Conservation (phyloP, 2,113 vertebrate genomes). For the Illadopsis cleaveri region DNA sequence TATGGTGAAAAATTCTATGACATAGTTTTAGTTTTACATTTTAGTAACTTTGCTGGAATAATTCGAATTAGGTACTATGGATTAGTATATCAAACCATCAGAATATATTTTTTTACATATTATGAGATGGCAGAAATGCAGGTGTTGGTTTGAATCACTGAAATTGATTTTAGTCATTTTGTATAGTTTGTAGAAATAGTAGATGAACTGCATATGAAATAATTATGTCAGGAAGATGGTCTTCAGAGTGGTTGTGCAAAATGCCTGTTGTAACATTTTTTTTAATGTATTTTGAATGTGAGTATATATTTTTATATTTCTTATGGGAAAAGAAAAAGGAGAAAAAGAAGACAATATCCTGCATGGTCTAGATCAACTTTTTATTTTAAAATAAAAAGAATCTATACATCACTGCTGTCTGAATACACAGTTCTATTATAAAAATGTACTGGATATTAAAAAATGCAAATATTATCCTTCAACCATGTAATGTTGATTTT, state of each 20-base stretch:
- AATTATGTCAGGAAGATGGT: neutral
- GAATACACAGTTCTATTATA: neutral
- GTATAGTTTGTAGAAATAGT: neutral
- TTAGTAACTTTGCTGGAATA: neutral
- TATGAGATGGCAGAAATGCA: neutral
- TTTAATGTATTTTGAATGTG: neutral
- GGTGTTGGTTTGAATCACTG: neutral
- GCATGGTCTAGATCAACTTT: neutral
- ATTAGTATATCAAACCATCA: neutral
- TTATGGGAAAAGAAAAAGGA: neutral
- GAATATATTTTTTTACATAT: neutral
- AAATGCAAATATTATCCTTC: neutral
- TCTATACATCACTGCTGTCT: neutral
- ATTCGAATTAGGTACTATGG: rapidly evolving
- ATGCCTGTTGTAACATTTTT: neutral
- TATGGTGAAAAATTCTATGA: neutral
- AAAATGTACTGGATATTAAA: neutral
- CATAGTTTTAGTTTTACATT: neutral
- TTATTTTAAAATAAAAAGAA: neutral
- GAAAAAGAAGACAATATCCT: neutral
- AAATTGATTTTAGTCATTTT: neutral
- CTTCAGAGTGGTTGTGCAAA: neutral
- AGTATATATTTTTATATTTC: neutral
- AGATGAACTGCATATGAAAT: neutral
- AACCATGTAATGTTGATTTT: neutral